Evolutionary conservation across 2,113 vertebrate species (phyloP).

Genomic region (Donacobius atricapilla): DNA sequence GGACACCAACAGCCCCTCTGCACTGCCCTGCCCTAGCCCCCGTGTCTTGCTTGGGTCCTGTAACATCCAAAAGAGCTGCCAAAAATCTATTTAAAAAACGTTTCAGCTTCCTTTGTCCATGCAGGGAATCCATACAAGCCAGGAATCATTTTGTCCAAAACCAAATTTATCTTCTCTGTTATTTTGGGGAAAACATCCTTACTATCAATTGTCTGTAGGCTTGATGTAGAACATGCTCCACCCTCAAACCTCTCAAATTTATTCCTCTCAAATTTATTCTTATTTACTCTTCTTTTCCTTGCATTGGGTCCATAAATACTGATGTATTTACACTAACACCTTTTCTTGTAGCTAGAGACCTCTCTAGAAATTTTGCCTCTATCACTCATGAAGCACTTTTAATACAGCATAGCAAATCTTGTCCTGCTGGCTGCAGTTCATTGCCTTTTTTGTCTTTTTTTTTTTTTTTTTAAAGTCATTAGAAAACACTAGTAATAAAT

Average conservation of each 20-base stretch:
- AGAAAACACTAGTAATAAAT: not conserved
- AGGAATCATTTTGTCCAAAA: not conserved
- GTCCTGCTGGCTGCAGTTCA: not conserved
- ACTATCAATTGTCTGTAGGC: not conserved
- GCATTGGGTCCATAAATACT: not conserved
- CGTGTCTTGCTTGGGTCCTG: not conserved
- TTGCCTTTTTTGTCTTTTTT: not conserved
- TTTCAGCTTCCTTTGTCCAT: not conserved
- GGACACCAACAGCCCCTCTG: not conserved
- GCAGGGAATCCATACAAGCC: not conserved
- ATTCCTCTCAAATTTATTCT: not conserved
- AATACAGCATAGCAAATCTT: not conserved
- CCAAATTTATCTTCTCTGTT: not conserved
- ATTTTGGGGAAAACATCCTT: not conserved
- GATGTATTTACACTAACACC: not conserved
- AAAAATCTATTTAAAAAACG: not conserved
- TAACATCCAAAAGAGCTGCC: not conserved
- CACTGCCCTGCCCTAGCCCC: too few relatives aligned
- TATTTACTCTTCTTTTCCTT: not conserved
- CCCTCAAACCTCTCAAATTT: not conserved
- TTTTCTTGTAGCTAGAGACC: not conserved
- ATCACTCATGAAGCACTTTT: not conserved
- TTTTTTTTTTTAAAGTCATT: not conserved
- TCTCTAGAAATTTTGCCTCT: not conserved
- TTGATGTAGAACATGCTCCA: not conserved